Evolutionary conservation across 2,797 vertebrate species (phyloP).

Genomic region (Buphagus erythrorhynchus): DNA sequence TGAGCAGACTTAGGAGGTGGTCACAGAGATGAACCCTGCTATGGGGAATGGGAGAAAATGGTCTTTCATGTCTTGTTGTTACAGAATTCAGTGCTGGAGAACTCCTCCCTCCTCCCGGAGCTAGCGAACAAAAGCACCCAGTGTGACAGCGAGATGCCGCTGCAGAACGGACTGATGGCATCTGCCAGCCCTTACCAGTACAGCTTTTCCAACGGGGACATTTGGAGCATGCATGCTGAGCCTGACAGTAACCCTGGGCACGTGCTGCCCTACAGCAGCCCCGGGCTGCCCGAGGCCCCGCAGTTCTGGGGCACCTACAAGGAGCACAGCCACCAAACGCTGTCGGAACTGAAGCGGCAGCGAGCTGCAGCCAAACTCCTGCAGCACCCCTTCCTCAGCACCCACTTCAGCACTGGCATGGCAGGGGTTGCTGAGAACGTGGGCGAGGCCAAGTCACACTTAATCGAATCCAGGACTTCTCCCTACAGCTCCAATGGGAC

Average conservation of each 20-base stretch:
- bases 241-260: constrained; percentile 64
- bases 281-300: constrained; percentile 50
- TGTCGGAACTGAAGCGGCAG: constrained; percentile 95
- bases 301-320: constrained; percentile 83
- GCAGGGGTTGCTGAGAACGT: constrained; percentile 70
- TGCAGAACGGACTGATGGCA: constrained; percentile 77
- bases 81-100: constrained; percentile 84
- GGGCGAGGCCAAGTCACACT: constrained; percentile 80
- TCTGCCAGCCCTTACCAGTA: constrained; percentile 80
- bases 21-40: not conserved
- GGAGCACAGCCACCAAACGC: constrained; percentile 86
- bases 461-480: constrained; percentile 89
- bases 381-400: constrained; percentile 89
- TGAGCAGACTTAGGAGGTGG: not conserved
- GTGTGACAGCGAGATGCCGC: constrained; percentile 76
- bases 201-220: constrained; percentile 74
- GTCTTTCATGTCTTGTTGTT: not conserved
- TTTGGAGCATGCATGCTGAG: constrained; percentile 65
- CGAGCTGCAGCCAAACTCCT: constrained; percentile 90
- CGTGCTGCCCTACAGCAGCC: constrained; percentile 56
- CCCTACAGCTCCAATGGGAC: constrained; percentile 92
- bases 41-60: not conserved
- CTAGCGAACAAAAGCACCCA: constrained; percentile 75
- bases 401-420: constrained; percentile 85
- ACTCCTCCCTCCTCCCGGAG: constrained; percentile 76